A percentile compares a stretch with the other conserved stretches of the same genome.
phyloP scores from a whole-genome alignment of 2,888 invertebrate species.

The Sarcophaga carnaria region DNA sequence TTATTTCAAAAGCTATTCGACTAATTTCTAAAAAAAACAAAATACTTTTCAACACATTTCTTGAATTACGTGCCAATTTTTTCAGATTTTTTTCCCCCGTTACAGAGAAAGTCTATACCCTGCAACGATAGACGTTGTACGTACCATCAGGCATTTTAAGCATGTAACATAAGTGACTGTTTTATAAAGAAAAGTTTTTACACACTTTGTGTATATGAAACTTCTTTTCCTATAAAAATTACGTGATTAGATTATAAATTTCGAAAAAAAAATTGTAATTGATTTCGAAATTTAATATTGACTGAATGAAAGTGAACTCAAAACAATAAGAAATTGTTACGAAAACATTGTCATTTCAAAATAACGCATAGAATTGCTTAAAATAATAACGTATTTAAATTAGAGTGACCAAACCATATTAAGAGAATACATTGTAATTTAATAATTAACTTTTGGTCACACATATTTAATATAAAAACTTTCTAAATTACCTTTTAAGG shows the following conservation, averaged over 20 bases:
- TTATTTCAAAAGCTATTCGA: not conserved
- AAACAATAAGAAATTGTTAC: slow-evolving; percentile 6
- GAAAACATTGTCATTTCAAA: not conserved
- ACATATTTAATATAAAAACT: not conserved
- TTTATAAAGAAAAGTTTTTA: slow-evolving; percentile 3
- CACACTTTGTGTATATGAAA: not conserved
- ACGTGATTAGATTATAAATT: slow-evolving; percentile 59
- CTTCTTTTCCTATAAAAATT: slow-evolving; percentile 38
- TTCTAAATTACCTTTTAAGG: not conserved
- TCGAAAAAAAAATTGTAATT: slow-evolving; percentile 8
- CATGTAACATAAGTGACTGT: slow-evolving; percentile 42
- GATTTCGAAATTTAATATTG: slow-evolving; percentile 44
- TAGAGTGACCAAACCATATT: not conserved
- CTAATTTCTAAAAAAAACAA: not conserved
- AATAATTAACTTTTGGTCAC: not conserved
- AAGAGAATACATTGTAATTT: not conserved
- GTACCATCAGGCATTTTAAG: slow-evolving; percentile 43
- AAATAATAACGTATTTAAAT: not conserved
- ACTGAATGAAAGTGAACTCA: slow-evolving; percentile 64
- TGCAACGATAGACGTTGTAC: not conserved
- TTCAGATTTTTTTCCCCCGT: slow-evolving; percentile 17
- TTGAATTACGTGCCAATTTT: slow-evolving; percentile 57
- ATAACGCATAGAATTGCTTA: not conserved
- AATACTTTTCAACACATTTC: slow-evolving; percentile 4
- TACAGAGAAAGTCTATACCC: slow-evolving; percentile 53